A percentile compares a stretch with the other conserved stretches of the same genome.
Conservation (phyloP, 1,140 invertebrate species). For the Ceratitis capitata region DNA sequence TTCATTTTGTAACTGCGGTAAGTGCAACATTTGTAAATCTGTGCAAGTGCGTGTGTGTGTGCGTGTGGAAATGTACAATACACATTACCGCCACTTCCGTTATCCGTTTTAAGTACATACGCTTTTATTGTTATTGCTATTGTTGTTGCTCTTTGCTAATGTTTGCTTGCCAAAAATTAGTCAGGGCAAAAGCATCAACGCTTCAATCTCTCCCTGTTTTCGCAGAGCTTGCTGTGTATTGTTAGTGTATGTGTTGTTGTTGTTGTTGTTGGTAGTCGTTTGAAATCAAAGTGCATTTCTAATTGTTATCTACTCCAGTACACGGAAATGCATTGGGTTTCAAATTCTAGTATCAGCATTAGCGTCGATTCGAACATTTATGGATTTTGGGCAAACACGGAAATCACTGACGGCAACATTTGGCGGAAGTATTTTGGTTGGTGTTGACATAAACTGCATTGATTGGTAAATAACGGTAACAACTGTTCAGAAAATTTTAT, state of each 20-base stretch:
- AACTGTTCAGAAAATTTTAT: not conserved
- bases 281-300: constrained; percentile 35
- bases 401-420: not conserved
- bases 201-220: not conserved
- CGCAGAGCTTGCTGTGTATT: not conserved
- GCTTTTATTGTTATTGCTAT: constrained; percentile 32
- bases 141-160: too few species aligned
- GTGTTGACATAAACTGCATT: constrained; percentile 16
- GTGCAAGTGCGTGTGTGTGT: not conserved
- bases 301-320: constrained; percentile 14
- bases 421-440: constrained; percentile 13
- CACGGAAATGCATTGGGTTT: not conserved
- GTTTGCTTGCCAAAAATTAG: constrained; percentile 29
- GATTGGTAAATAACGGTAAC: not conserved
- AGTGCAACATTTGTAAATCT: not conserved
- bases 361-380: not conserved
- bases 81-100: constrained; percentile 19
- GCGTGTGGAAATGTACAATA: not conserved
- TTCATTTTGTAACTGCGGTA: too few species aligned
- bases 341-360: constrained; percentile 22
- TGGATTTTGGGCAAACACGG: not conserved
- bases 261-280: not conserved
- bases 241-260: not conserved
- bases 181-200: not conserved
- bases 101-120: not conserved